phyloP scores from a whole-genome alignment of 2,888 invertebrate genomes.

The Troides aeacus region DNA sequence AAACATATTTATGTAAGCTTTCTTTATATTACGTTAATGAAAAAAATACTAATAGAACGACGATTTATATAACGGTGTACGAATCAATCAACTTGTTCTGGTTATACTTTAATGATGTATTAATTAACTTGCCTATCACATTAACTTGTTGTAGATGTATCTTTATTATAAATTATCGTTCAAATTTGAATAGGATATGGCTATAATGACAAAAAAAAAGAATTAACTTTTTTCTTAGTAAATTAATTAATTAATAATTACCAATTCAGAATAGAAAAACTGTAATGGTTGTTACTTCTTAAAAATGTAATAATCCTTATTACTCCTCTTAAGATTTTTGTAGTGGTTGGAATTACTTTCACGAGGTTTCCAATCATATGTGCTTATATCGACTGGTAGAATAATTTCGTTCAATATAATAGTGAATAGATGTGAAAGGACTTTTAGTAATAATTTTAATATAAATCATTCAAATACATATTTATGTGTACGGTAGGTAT shows the following conservation, averaged over 20 bases:
- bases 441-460: constrained; percentile 1
- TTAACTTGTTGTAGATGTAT: not conserved
- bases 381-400: no score
- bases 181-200: not conserved
- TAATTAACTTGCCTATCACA: not conserved
- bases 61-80: not conserved
- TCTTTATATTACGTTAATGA: constrained; percentile 5
- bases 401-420: not conserved
- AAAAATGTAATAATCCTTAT: no score
- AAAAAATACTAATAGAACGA: not conserved
- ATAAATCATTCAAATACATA: not conserved
- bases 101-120: not conserved
- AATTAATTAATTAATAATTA: no score
- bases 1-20: constrained; percentile 70
- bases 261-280: no score
- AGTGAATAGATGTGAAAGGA: not conserved
- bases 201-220: not conserved
- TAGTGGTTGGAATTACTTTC: no score
- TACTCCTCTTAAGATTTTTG: no score
- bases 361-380: no score
- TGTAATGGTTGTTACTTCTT: no score
- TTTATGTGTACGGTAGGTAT: no score
- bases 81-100: not conserved
- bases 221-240: no score
- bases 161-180: not conserved